Evolutionary conservation across 2,797 vertebrate genomes (phyloP), one percentile per base, ranked within the genome.

Genomic region (Mormyrops boulengeri): DNA sequence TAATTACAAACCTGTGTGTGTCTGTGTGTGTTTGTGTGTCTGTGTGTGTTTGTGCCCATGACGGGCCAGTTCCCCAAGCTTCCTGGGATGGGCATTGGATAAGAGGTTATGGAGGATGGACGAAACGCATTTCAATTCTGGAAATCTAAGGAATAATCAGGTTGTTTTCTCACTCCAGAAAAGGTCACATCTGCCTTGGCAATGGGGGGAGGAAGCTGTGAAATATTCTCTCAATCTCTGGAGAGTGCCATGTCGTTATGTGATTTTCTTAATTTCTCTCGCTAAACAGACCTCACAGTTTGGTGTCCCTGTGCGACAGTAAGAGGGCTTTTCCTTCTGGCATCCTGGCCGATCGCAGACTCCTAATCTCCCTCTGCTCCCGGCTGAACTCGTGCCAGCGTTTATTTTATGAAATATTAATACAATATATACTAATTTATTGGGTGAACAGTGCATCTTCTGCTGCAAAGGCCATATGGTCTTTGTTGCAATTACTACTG

Each of bases 361-460:
- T 80, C 80, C 89, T 90, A 92, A 91, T 92, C 91, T 91, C 60
- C 55, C 88, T 88, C 69, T 41, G 85, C 86, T 91, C 89, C 50
- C 11, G 19, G 62, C 49, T 89, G 82, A 89, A 77, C 85, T 38
- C 6, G 30, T 55, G 53, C 73, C 77, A 69, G 30, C 44, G 17
- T 85, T 91, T 91, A 90, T 89, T 90, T 53, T 88, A 88, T 50
- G 44, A 41, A 47, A 62, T 90, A 84, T 90, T 85, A 47, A 82
- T 38, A 82, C 41, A 82, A 7, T 44, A 49, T 47, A 34, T 93
- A 91, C 91, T 91, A 92, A 91, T 93, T 90, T 91, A 91, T 89
- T 90, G 90, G 88, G 90, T 90, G 88, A 91, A 91, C 86, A 62
- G 91, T 91, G 90, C 91, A 90, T 91, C 89, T 89, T 90, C 90